A percentile compares a stretch with the other conserved stretches of the same genome.
Conservation (phyloP, 2,797 vertebrate species). For the Tenualosa ilisha region DNA sequence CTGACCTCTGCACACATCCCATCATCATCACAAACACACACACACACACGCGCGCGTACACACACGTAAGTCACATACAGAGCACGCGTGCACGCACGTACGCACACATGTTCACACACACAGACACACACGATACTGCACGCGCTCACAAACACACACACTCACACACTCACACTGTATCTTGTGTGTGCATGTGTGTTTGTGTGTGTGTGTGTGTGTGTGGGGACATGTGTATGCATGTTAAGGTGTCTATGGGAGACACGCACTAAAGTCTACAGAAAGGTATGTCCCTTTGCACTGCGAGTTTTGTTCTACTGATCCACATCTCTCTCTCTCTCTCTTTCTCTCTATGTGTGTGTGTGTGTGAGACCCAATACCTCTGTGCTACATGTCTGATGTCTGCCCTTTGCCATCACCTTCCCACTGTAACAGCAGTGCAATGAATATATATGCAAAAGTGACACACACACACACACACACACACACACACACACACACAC, state of each 20-base stretch:
- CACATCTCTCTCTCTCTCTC: too few species aligned
- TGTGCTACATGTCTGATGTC: too few species aligned
- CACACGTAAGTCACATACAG: not conserved
- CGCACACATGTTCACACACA: too few species aligned
- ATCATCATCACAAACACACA: not conserved
- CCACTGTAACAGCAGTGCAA: too few species aligned
- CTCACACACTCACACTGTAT: not conserved
- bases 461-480: not conserved
- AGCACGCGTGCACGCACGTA: not conserved
- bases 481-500: too few species aligned
- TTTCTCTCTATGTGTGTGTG: not conserved
- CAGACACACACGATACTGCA: too few species aligned
- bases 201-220: conserved; percentile 10
- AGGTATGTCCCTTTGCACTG: not conserved
- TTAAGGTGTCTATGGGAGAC: not conserved
- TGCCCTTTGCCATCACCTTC: too few species aligned
- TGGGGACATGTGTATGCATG: not conserved
- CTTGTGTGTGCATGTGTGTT: not conserved
- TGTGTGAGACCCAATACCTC: too few species aligned
- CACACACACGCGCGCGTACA: not conserved
- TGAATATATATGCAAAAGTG: too few species aligned
- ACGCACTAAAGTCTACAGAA: not conserved
- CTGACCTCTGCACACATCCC: not conserved
- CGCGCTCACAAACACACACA: too few species aligned
- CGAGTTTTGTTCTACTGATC: too few species aligned